Base-by-base conservation (phyloP, 2,888 invertebrate species). In the Pandemis cinnamomeana region DNA sequence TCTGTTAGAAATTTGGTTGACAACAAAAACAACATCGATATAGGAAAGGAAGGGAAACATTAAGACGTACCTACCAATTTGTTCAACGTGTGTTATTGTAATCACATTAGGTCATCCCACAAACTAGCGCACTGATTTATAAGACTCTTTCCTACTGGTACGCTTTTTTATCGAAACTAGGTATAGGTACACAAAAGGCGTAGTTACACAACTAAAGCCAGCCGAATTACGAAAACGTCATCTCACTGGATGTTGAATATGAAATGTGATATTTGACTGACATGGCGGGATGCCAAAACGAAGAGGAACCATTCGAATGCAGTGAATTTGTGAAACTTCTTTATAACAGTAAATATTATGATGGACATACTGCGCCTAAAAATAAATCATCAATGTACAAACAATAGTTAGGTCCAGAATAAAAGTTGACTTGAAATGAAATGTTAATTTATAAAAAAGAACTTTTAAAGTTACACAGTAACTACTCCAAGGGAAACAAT, bases 261-360 rank as follows among this genome's bases (percentile, higher is more conserved):
- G 46, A 73, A 67, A 74, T 67, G 61, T 44, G 67, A 66, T 46
- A 74, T 74, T 61, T 71, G 74, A 71, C 62, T 67, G 71, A 67
- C 67, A 55, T 74, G 74, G 74, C 71, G 13, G 66, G 5, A 15
- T 13, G 71, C 74, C 74, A 74, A 74, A 55, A 71, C 70, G 42
- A 61, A 71, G 74, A 61, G 53, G 67, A 53, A 53, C 55, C 70
- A 71, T 61, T 62, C 73, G 64, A 70, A 70, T 73, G 70, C 58
- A 68, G 72, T 66, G 69, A 73, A 53, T 61, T 66, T 66, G 44
- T 53, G 51, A 63, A 70, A 44, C 41, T 66, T 66, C 66, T 73
- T 73, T 46, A 69, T 64, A 27, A 48, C 70, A 53, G 66, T 41
- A 74, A 74, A 67, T 46, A 70, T 61, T 62, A 55, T 41, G 11